Conservation (phyloP, 2,888 invertebrate species). For the Apoda limacodes region DNA sequence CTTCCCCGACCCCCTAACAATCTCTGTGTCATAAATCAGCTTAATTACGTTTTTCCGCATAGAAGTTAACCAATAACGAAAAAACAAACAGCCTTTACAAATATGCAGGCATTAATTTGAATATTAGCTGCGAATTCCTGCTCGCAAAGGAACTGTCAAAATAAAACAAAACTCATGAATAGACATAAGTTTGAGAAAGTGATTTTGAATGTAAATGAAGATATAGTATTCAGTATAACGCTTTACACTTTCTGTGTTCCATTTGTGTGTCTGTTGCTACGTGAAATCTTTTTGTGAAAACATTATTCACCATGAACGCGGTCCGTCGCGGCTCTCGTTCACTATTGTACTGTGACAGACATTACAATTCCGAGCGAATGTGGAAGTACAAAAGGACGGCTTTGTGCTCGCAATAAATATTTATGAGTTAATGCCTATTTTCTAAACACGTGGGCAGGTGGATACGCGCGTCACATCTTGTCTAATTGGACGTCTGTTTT, state of each 20-base stretch:
- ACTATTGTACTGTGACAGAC: constrained; percentile 61
- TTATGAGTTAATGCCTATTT: constrained; percentile 64
- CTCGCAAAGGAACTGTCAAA: too few species aligned
- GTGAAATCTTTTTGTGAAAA: constrained; percentile 52
- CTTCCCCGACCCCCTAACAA: too few species aligned
- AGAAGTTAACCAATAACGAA: too few species aligned
- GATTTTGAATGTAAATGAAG: too few species aligned
- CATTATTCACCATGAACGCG: constrained; percentile 60
- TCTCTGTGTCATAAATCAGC: too few species aligned
- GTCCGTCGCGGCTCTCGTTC: constrained; percentile 62
- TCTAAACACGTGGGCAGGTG: constrained; percentile 58
- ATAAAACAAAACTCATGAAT: too few species aligned
- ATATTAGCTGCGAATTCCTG: too few species aligned
- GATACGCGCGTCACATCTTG: constrained; percentile 59
- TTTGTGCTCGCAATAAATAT: constrained; percentile 63
- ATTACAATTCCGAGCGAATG: constrained; percentile 65
- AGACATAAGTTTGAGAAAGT: too few species aligned
- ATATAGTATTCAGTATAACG: too few species aligned
- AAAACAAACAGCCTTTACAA: too few species aligned
- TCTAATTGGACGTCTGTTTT: constrained; percentile 58
- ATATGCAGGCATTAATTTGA: too few species aligned
- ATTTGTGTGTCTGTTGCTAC: constrained; percentile 56
- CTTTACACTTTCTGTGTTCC: constrained; percentile 55
- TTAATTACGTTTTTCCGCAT: too few species aligned
- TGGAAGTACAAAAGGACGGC: constrained; percentile 60